Evolutionary conservation across 2,888 invertebrate species (phyloP).

Genomic region (Aphrophora alni): DNA sequence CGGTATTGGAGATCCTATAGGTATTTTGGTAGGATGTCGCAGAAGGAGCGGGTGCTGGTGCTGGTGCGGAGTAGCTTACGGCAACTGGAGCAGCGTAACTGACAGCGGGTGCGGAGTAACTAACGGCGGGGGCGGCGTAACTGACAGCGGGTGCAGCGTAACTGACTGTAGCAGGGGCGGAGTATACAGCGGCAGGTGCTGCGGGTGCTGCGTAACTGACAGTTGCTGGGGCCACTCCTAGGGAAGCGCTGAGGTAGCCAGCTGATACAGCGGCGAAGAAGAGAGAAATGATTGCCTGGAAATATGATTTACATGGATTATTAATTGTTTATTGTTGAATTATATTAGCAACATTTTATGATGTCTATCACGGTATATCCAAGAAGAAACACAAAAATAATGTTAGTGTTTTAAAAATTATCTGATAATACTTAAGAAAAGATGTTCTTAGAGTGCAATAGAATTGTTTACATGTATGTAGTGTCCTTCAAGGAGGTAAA

Average conservation of each 20-base stretch:
- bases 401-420: too few relatives aligned
- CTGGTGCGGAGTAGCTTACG: not conserved
- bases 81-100: not conserved
- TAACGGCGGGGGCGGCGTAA: constrained; percentile 34
- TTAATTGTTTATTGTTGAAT: too few relatives aligned
- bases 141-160: constrained; percentile 21
- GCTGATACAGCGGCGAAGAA: not conserved
- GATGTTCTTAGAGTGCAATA: too few relatives aligned
- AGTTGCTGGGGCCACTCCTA: constrained; percentile 11
- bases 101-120: constrained; percentile 53
- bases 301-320: too few relatives aligned
- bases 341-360: too few relatives aligned
- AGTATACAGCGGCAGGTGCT: constrained; percentile 49
- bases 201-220: constrained; percentile 32
- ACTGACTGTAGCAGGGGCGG: constrained; percentile 49
- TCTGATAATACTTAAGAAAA: too few relatives aligned
- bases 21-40: constrained; percentile 45
- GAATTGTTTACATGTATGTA: too few relatives aligned
- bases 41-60: constrained; percentile 53
- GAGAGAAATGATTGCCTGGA: not conserved
- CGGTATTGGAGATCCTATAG: constrained; percentile 28
- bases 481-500: too few relatives aligned
- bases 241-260: not conserved
- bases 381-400: too few relatives aligned
- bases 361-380: too few relatives aligned